phyloP scores from a whole-genome alignment of 2,113 vertebrate species.

The Struthio camelus region DNA sequence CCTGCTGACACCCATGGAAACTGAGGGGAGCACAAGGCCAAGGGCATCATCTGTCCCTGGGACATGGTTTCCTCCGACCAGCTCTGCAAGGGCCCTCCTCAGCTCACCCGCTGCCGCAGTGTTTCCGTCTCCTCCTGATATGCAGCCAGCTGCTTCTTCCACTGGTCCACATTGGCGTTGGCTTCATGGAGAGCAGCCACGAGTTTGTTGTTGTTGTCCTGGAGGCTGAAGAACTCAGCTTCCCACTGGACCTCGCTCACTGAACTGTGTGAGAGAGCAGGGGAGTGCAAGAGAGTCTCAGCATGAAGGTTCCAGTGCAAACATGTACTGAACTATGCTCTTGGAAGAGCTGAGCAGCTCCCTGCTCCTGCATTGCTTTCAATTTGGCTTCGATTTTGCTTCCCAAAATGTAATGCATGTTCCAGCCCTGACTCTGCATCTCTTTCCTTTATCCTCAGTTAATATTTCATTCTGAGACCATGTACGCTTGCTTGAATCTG shows the following conservation, averaged over 20 bases:
- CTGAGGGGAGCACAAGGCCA: not conserved
- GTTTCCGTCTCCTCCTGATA: slow-evolving; percentile 91
- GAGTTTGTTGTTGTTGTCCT: slow-evolving; percentile 94
- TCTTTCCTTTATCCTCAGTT: not conserved
- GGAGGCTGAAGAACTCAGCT: slow-evolving; percentile 92
- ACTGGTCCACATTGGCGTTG: slow-evolving; percentile 91
- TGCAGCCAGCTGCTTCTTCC: slow-evolving; percentile 93
- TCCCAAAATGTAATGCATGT: not conserved
- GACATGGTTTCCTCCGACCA: not conserved
- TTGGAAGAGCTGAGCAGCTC: not conserved
- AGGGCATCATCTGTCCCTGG: not conserved
- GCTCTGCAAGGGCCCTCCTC: not conserved
- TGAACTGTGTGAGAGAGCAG: slow-evolving; percentile 73
- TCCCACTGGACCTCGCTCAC: slow-evolving; percentile 97
- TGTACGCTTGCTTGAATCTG: not conserved
- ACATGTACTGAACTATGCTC: accelerated
- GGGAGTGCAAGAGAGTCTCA: not conserved
- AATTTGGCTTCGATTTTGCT: not conserved
- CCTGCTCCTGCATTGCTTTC: not conserved
- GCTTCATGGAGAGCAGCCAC: slow-evolving; percentile 92
- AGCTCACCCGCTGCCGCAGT: slow-evolving; percentile 85
- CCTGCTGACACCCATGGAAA: not conserved
- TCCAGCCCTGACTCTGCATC: not conserved
- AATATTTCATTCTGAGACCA: not conserved
- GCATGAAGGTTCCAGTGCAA: not conserved